Conservation (phyloP, 2,888 invertebrate species). For the Drosophila cracens region DNA sequence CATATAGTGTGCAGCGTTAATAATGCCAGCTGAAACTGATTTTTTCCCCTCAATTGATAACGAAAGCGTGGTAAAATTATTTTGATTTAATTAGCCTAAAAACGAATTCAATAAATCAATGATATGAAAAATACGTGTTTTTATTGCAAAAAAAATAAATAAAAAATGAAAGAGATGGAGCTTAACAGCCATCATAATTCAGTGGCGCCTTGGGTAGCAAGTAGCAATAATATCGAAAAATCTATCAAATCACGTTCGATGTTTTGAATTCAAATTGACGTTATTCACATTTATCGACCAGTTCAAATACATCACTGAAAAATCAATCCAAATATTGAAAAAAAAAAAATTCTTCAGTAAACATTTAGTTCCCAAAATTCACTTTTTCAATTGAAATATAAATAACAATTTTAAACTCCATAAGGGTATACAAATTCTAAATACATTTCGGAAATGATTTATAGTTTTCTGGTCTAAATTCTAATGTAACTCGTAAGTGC, state of each 20-base stretch:
- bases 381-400: background rate
- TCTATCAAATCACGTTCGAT: background rate
- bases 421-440: background rate
- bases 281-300: background rate
- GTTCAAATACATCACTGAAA: background rate
- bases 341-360: background rate
- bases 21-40: constrained; percentile 23
- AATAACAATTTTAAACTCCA: background rate
- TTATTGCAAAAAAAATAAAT: background rate
- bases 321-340: background rate
- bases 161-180: background rate
- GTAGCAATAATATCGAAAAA: too few relatives aligned
- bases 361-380: background rate
- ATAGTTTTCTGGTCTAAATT: background rate
- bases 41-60: constrained; percentile 20
- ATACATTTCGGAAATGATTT: background rate
- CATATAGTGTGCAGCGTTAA: constrained; percentile 18
- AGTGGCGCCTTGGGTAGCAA: background rate
- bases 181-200: background rate
- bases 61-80: constrained; percentile 13
- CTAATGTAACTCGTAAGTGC: background rate
- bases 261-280: background rate
- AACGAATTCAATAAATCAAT: constrained; percentile 50
- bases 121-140: constrained; percentile 29
- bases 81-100: constrained; percentile 54